Base-by-base conservation (phyloP, 2,797 vertebrate species). In the Betta splendens region DNA sequence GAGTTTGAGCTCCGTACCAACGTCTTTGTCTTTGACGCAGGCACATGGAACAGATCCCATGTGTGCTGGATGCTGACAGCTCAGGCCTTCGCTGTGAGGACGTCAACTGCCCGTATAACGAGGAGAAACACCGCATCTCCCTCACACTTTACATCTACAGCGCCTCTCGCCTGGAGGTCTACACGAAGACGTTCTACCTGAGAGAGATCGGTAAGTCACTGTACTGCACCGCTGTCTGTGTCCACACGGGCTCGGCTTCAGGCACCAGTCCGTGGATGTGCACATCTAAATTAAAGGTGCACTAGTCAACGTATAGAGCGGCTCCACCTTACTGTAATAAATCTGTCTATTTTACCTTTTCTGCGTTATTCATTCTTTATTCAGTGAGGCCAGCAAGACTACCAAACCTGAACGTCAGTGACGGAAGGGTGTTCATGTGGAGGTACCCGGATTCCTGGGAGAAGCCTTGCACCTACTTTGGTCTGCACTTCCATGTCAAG, bases 401-500 rank as follows among this genome's bases (percentile, higher is more conserved):
- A 12, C 25, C 67, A 0, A 54, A 57, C 53, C 72, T 93, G 42
- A 50, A 2, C 0, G 16, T 57, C 5, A 49, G 15, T 1, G 9
- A 68, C 0, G 77, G 52, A 0, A 77, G 38, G 0, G 31, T 53
- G 20, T 89, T 92, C 64, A 56, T 17, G 20, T 92, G 91, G 91
- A 51, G 35, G 18, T 73, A 73, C 59, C 90, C 92, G 0, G 67
- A 77, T 4, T 77, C 86, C 15, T 93, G 92, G 92, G 83, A 86
- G 42, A 63, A 29, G 6, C 92, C 92, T 11, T 55, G 72, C 43
- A 43, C 72, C 13, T 93, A 23, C 73, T 93, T 79, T 20, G 16
- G 55, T 11, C 86, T 93, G 21, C 42, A 64, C 2, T 93, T 90
- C 32, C 62, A 92, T 57, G 84, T 92, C 58, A 92, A 87, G 63